These are phyloP conservation scores for Chiridota heheva DNA, from an alignment of 35 echinoderm and acorn worm species.

Conservation along the genomic window DNA sequence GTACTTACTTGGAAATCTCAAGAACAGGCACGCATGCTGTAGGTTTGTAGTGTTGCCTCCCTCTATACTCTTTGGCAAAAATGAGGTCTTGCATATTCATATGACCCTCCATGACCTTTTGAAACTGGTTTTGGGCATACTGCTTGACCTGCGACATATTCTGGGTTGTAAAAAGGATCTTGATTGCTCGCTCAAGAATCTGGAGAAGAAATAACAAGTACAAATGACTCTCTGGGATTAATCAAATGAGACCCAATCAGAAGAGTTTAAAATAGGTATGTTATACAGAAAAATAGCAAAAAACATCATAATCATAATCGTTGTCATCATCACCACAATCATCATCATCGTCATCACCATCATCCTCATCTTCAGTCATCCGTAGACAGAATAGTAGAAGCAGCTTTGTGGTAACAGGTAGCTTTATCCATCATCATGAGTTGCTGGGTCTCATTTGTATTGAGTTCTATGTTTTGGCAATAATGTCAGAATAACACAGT, in stretches of 20 bases:
- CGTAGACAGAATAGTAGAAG: too few species aligned
- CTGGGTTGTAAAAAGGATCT: conserved; percentile 88
- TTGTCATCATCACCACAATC: too few species aligned
- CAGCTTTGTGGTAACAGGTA: too few species aligned
- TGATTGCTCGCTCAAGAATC: conserved; percentile 89
- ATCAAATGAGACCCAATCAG: not conserved
- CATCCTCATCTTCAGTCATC: too few species aligned
- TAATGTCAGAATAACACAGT: too few species aligned
- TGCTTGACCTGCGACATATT: conserved; percentile 89
- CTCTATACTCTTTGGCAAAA: conserved; percentile 97
- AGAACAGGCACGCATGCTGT: conserved; percentile 81
- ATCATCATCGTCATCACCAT: too few species aligned
- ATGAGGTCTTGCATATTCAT: conserved; percentile 83
- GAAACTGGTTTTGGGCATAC: conserved; percentile 90
- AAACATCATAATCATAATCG: too few species aligned
- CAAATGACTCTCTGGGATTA: too few species aligned
- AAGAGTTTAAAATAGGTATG: not conserved
- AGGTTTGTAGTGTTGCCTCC: conserved; percentile 63
- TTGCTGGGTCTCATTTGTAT: too few species aligned
- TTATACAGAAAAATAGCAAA: not conserved
- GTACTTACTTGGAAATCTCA: conserved; percentile 85
- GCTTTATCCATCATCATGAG: too few species aligned
- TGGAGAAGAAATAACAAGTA: conserved; percentile 16
- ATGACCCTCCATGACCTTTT: conserved; percentile 83
- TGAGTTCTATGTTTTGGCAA: too few species aligned